Evolutionary conservation across 2,797 vertebrate species (phyloP), one percentile per base, ranked within the genome.

Genomic region (Betta splendens): DNA sequence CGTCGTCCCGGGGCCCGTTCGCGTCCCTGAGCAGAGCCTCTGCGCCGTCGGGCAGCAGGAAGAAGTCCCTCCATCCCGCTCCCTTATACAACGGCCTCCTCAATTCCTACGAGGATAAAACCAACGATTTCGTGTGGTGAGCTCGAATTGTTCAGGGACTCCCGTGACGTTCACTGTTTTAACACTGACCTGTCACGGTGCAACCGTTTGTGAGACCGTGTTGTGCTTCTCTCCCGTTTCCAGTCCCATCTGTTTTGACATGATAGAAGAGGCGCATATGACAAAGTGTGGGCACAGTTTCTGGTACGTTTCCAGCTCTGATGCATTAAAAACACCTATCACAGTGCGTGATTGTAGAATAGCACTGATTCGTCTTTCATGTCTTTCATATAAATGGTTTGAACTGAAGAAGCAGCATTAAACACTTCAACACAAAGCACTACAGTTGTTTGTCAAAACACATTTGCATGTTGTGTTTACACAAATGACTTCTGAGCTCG

Each of bases 251-350:
- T 99, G 97, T 89, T 99, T 99, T 85, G 98, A 99, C 82, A 99
- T 99, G 96, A 99, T 99, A 33, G 98, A 99, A 59, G 97, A 98
- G 86, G 98, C 97, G 5, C 96, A 98, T 77, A 99, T 99, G 97
- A 99, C 98, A 0, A 99, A 99, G 91, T 99, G 98, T 86, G 97
- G 98, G 26, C 97, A 99, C 91, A 99, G 97, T 84, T 99, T 99
- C 85, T 99, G 98, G 98, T 99, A 89, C 96, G 91, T 85, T 45
- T 43, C n/a, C 2, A 35, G 3, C 10, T 31, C 11, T 10, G 13
- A 18, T 10, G 16, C 25, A 36, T n/a, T n/a, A 29, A 31, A 31
- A 11, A 25, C 4, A 25, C 7, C 4, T 5, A n/a, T n/a, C n/a
- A n/a, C n/a, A n/a, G 9, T 20, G 1, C 17, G 21, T 17, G 1